Conservation (phyloP, 2,113 vertebrate genomes). For the Oplegnathus fasciatus region DNA sequence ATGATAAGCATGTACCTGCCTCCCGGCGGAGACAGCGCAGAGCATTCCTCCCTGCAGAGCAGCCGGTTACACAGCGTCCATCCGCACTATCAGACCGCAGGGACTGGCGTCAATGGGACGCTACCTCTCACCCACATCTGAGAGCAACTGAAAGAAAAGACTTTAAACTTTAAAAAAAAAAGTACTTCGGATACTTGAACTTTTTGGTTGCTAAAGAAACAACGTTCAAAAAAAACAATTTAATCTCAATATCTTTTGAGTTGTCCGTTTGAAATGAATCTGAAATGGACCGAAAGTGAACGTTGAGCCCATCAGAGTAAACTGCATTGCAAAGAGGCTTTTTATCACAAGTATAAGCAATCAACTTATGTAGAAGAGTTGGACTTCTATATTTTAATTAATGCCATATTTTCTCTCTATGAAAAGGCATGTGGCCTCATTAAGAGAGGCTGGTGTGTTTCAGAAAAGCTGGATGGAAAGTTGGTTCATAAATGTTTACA, state of each 20-base stretch:
- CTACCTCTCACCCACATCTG: conserved; percentile 98
- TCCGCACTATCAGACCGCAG: conserved; percentile 96
- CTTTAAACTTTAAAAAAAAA: conserved; percentile 54
- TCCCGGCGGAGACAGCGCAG: conserved; percentile 93
- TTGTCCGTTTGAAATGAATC: conserved; percentile 72
- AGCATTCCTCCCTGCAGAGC: conserved; percentile 91
- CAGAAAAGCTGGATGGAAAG: conserved; percentile 84
- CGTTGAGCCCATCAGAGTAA: conserved; percentile 77
- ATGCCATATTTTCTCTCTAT: conserved; percentile 84
- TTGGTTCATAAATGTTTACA: conserved; percentile 89
- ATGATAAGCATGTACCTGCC: conserved; percentile 99
- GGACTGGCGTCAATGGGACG: conserved; percentile 94
- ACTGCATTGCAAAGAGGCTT: conserved; percentile 78
- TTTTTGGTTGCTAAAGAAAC: conserved; percentile 80
- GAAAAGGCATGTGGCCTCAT: conserved; percentile 85
- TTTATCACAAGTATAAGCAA: conserved; percentile 83
- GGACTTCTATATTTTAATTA: conserved; percentile 84
- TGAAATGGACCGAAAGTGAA: conserved; percentile 75
- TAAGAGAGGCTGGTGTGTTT: conserved; percentile 84
- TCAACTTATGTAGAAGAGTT: conserved; percentile 84
- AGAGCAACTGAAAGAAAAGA: conserved; percentile 55
- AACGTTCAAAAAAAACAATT: conserved; percentile 68
- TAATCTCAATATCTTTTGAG: conserved; percentile 68
- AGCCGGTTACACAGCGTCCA: conserved; percentile 96
- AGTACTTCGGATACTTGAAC: conserved; percentile 87